Conservation (phyloP, 2,888 invertebrate species). For the Gerris lacustris region DNA sequence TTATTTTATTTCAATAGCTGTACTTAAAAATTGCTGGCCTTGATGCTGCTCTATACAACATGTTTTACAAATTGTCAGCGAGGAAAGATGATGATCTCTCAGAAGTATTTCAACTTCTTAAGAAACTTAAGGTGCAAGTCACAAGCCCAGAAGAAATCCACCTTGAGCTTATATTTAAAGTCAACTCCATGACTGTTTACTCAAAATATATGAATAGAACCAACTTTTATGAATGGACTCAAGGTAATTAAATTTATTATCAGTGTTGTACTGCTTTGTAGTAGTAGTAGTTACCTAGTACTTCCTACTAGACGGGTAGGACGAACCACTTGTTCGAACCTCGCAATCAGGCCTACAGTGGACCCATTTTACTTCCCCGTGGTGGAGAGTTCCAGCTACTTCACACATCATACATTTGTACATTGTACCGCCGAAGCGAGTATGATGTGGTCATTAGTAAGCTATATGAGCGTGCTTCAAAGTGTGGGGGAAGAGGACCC, state of each 20-base stretch:
- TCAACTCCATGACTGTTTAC: slow-evolving; percentile 38
- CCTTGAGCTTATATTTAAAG: slow-evolving; percentile 30
- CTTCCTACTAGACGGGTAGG: too few relatives aligned
- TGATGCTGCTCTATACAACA: slow-evolving; percentile 17
- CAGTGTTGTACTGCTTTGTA: slow-evolving; percentile 8
- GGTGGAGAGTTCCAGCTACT: too few relatives aligned
- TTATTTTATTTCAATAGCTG: slow-evolving; percentile 23
- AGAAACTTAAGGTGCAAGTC: slow-evolving; percentile 25
- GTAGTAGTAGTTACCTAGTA: too few relatives aligned
- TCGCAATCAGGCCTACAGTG: too few relatives aligned
- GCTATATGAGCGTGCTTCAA: too few relatives aligned
- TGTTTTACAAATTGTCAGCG: slow-evolving; percentile 17
- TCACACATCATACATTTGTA: too few relatives aligned
- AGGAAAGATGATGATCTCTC: slow-evolving; percentile 17
- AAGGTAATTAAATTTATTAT: slow-evolving; percentile 43
- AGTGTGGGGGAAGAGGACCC: too few relatives aligned
- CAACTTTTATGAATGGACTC: slow-evolving; percentile 47
- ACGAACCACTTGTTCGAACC: too few relatives aligned
- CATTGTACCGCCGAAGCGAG: too few relatives aligned
- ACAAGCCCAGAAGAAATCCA: slow-evolving; percentile 28
- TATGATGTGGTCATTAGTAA: too few relatives aligned
- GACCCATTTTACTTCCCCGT: too few relatives aligned
- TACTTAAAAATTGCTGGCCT: slow-evolving; percentile 30
- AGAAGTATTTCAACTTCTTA: slow-evolving; percentile 26
- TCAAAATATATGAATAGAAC: slow-evolving; percentile 55